Conservation (phyloP, 1,140 invertebrate genomes). For the Panulirus ornatus region DNA sequence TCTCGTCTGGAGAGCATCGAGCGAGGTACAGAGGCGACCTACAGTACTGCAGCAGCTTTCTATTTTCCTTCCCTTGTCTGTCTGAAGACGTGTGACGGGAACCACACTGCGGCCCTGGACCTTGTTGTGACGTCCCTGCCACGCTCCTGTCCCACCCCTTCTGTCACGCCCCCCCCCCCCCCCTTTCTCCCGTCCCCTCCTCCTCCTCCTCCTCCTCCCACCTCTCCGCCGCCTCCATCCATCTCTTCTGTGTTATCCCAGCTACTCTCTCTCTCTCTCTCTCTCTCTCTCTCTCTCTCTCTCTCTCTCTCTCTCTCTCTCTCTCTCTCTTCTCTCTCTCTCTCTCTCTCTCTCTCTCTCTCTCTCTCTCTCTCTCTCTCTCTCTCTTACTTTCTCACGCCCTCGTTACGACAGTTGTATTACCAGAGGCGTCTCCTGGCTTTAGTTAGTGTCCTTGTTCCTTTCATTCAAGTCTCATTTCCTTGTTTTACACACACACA, state of each 20-base stretch:
- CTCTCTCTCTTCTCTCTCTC: background rate
- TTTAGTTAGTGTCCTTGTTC: no score
- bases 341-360: background rate
- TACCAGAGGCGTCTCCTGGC: no score
- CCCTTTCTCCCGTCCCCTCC: background rate
- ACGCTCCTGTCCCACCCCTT: background rate
- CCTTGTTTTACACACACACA: no score
- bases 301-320: background rate
- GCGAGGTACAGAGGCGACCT: background rate
- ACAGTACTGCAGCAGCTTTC: background rate
- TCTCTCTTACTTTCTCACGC: background rate
- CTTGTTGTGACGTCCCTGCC: constrained; percentile 4
- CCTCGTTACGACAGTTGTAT: no score
- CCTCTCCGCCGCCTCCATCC: background rate
- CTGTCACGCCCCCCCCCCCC: background rate
- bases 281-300: background rate
- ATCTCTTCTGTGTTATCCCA: no score
- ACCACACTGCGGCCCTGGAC: no score
- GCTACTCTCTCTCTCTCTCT: no score
- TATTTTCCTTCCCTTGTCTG: background rate
- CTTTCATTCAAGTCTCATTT: no score
- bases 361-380: background rate
- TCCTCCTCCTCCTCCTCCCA: background rate
- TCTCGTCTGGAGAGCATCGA: background rate
- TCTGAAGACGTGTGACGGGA: constrained; percentile 2